These are phyloP conservation scores for Epizoanthus stellaris DNA, from an alignment of 92 coral and sea anemone species.

Conservation along the genomic window DNA sequence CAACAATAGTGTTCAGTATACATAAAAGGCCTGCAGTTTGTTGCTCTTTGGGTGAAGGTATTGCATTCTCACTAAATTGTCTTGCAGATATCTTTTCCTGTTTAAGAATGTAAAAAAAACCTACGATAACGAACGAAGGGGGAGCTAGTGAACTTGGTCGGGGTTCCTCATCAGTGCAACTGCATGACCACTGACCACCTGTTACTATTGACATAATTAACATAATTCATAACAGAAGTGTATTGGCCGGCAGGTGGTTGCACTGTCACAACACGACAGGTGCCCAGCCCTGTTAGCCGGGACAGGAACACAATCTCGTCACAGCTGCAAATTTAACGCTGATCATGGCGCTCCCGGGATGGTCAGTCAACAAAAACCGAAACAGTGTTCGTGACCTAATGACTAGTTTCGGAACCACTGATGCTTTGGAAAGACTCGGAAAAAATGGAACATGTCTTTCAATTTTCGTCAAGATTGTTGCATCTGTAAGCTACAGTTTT, in stretches of 20 bases:
- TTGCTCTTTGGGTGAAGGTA: too few relatives aligned
- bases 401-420: conserved; percentile 11
- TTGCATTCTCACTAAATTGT: too few relatives aligned
- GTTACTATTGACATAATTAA: not conserved
- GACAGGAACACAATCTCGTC: conserved; percentile 43
- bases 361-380: conserved; percentile 63
- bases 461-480: not conserved
- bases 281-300: not conserved
- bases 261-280: conserved; percentile 24
- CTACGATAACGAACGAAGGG: too few relatives aligned
- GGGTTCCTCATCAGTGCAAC: too few relatives aligned
- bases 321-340: conserved; percentile 55
- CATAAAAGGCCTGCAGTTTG: too few relatives aligned
- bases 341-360: conserved; percentile 34
- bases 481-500: not conserved
- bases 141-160: too few relatives aligned
- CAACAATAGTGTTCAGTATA: too few relatives aligned
- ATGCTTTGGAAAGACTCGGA: not conserved
- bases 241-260: not conserved
- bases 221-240: too few relatives aligned
- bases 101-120: too few relatives aligned
- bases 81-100: too few relatives aligned
- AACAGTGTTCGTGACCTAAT: conserved; percentile 52
- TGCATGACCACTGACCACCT: not conserved
- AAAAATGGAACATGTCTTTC: conserved; percentile 6